Percentiles rank a stretch among this genome's conserved stretches.
phyloP scores from a whole-genome alignment of 1,140 invertebrate genomes.

The Heliothis virescens region DNA sequence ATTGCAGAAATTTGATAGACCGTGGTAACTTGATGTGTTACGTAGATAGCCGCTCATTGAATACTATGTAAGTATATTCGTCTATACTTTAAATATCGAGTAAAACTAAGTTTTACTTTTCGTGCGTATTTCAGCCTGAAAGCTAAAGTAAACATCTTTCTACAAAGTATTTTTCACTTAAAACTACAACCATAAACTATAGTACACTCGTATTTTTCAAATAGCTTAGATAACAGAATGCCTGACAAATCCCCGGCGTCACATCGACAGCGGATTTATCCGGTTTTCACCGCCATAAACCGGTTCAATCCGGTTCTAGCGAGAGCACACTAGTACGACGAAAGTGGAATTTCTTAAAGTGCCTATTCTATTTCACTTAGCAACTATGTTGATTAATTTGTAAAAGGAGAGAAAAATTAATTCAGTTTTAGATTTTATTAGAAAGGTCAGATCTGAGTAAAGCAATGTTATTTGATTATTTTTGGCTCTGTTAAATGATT shows the following conservation, averaged over 20 bases:
- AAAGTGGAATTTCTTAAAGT: not conserved
- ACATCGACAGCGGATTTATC: conserved; percentile 23
- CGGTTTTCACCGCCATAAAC: conserved; percentile 22
- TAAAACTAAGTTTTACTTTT: too few species aligned
- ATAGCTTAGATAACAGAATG: conserved; percentile 13
- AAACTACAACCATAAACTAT: not conserved
- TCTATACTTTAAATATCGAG: too few species aligned
- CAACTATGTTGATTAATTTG: not conserved
- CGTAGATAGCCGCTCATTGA: too few species aligned
- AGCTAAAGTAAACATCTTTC: not conserved
- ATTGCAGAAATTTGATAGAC: too few species aligned
- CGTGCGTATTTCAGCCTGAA: not conserved
- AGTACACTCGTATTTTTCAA: not conserved
- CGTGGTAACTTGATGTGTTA: too few species aligned
- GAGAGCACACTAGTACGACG: not conserved
- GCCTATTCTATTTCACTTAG: not conserved
- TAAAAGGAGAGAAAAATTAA: not conserved
- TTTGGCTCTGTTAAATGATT: too few species aligned
- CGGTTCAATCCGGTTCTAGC: not conserved
- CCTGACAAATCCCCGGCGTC: conserved; percentile 29
- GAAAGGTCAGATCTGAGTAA: too few species aligned
- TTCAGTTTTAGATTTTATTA: too few species aligned
- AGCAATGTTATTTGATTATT: too few species aligned
- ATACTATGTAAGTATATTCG: too few species aligned
- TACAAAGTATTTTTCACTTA: not conserved